Base-by-base conservation (phyloP, 1,140 invertebrate species). In the Plutomurus gul region DNA sequence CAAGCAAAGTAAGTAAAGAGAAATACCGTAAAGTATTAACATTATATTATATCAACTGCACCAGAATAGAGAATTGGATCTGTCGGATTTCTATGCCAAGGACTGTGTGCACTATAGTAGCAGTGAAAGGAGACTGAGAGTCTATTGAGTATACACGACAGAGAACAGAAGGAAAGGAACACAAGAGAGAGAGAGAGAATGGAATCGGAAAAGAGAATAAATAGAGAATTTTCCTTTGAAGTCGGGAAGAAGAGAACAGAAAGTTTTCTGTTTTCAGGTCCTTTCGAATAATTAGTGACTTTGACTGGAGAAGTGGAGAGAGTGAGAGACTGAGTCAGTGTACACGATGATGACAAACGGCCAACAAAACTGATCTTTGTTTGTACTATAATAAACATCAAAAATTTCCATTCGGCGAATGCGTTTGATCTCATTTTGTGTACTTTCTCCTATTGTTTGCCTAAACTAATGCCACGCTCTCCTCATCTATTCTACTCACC, bases 231-330 rank as follows among this genome's bases (percentile, higher is more conserved):
- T 78, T 73, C 36, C 80, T 81, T 81, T 81, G 80, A 81, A 72
- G 80, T 81, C 43, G 18, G 18, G 22, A 43, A 33, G 47, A 43
- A 78, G 56, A 81, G 72, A 78, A 76, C 75, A 81, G 43, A 81
- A 75, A 77, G 79, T 77, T 78, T 78, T 81, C 76, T 71, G 72
- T 81, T 81, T 78, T 78, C 80, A 78, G 73, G 80, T 81, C 72
- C 76, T 81, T 81, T 60, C 51, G 76, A 81, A 81, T 81, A 81
- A 81, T 81, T 81, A 81, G 80, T 78, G 80, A 78, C 77, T 81
- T 49, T 78, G 79, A 75, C 71, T 81, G 75, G 72, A 8, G 39
- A 22, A 30, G 51, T 76, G 49, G 78, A 76, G 73, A 80, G 47
- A 76, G 76, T 20, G 56, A 33, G 16, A n/a, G 8, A 18, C 40